These are phyloP conservation scores for Neodon shergylaensis DNA, from an alignment of 2,113 vertebrate genomes.

Conservation along the genomic window DNA sequence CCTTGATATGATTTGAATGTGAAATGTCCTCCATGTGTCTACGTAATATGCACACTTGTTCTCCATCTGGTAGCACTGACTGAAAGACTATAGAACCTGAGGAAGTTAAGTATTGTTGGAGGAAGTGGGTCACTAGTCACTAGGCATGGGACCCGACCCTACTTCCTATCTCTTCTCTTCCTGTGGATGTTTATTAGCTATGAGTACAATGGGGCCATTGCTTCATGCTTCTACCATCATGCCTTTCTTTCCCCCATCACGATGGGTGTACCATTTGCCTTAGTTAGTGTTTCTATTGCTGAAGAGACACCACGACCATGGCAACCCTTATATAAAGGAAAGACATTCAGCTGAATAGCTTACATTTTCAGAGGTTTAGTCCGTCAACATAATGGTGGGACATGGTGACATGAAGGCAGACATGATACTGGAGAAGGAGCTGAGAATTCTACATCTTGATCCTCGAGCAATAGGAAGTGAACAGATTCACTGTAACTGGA, in stretches of 20 bases:
- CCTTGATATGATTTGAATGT: neutral
- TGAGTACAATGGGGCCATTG: neutral
- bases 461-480: too few relatives aligned
- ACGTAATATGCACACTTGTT: neutral
- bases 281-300: neutral
- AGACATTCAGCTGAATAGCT: neutral
- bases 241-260: neutral
- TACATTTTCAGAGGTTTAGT: too few relatives aligned
- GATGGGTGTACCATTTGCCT: neutral
- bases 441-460: too few relatives aligned
- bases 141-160: neutral
- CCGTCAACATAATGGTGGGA: too few relatives aligned
- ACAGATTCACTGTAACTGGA: too few relatives aligned
- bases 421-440: too few relatives aligned
- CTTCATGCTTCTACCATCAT: neutral
- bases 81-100: neutral
- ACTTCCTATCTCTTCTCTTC: neutral
- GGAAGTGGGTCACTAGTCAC: neutral
- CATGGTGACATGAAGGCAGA: too few relatives aligned
- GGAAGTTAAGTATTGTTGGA: neutral
- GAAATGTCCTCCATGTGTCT: neutral
- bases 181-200: neutral
- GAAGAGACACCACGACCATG: neutral
- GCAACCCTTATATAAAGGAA: neutral
- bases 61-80: neutral